Evolutionary conservation across 1,140 invertebrate species (phyloP), one percentile per base, ranked within the genome.

Genomic region (Drosophila pandora): DNA sequence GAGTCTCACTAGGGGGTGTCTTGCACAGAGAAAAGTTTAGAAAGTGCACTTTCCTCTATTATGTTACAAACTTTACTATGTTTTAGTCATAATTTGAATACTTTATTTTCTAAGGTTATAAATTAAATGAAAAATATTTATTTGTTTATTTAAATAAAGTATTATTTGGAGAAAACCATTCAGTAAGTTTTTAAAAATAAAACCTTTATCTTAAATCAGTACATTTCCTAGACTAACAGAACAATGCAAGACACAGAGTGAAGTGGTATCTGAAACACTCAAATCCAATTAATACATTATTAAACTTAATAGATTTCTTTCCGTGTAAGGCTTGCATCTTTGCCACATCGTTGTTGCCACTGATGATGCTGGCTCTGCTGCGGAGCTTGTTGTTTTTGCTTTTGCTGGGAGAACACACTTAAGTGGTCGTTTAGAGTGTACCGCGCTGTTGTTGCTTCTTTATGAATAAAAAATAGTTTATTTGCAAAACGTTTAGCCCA

Each of bases 391-490:
- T 56, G 57, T 39, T 68, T 55, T 28, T 64, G 61, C 21, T 72
- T 62, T 69, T 80, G 76, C 45, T 61, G 65, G 62, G 76, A 61
- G 65, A 79, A 85, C 69, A 88, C 83, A 89, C 84, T 88, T 88
- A 88, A 88, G 83, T 88, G 83, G 79, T 83, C 83, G 84, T 67
- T 87, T 82, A 79, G 83, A 79, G 83, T 82, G 60, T 52, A 67
- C 79, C 56, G 76, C 69, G 82, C 76, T 84, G 68, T 73, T 58
- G 72, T 80, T 77, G 75, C 65, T 79, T 88, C 79, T 89, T 85
- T 88, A 88, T 88, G 83, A 83, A 88, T 88, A 88, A 88, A 76
- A 83, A 88, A 88, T 88, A 89, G 79, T 79, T 69, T 88, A 88
- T 88, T 88, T 88, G 79, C 83, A 88, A 88, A 88, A 83, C 83